A percentile compares a stretch with the other conserved stretches of the same genome.
These are phyloP conservation scores for Carlito syrichta DNA, from an alignment of 2,113 vertebrate species.

Conservation along the genomic window DNA sequence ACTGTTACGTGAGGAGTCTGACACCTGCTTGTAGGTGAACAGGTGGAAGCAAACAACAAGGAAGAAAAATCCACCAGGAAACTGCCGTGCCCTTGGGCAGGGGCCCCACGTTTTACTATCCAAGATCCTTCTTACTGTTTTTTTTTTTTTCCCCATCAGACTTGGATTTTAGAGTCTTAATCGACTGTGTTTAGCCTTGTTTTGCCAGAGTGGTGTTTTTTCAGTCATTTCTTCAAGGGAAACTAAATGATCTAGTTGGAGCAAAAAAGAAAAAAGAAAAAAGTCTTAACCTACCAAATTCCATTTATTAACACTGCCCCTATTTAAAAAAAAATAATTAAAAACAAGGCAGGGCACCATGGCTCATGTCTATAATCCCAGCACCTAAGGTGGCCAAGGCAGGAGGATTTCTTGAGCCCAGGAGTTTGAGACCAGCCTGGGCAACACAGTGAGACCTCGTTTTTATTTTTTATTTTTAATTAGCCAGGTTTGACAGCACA, in stretches of 20 bases:
- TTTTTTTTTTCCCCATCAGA: not conserved
- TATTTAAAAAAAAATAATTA: too few relatives aligned
- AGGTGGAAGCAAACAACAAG: not conserved
- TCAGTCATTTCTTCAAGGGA: conserved; percentile 81
- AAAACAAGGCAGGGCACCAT: too few relatives aligned
- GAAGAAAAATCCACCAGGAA: not conserved
- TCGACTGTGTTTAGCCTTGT: conserved; percentile 77
- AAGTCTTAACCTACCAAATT: too few relatives aligned
- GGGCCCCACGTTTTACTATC: not conserved
- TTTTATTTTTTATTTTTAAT: too few relatives aligned
- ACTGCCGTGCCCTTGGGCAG: not conserved
- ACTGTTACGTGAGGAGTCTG: not conserved
- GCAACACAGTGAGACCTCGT: too few relatives aligned
- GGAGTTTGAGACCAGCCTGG: too few relatives aligned
- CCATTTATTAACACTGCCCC: not conserved
- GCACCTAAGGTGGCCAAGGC: too few relatives aligned
- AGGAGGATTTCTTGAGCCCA: too few relatives aligned
- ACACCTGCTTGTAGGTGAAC: not conserved
- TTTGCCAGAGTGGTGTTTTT: conserved; percentile 83
- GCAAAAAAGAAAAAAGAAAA: too few relatives aligned
- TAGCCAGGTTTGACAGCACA: too few relatives aligned
- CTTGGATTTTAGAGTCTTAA: not conserved
- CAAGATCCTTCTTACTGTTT: not conserved
- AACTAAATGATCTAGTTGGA: conserved; percentile 73
- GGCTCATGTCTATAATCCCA: too few relatives aligned